phyloP scores from a whole-genome alignment of 2,888 invertebrate species.

The Autographa pulchrina region DNA sequence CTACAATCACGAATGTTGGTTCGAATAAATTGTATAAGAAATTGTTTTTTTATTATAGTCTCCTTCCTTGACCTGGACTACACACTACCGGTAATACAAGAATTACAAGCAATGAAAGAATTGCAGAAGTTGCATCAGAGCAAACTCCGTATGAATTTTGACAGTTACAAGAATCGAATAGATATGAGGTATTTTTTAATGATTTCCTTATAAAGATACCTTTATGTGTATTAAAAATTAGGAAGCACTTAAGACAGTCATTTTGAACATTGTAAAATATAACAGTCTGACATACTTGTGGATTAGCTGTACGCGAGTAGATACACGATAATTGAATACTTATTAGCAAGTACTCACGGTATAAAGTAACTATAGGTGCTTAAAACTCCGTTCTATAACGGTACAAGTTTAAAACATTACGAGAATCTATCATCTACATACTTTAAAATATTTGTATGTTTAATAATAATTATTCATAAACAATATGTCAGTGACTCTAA shows the following conservation, averaged over 20 bases:
- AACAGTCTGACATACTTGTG: constrained; percentile 1
- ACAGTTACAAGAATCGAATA: neutral
- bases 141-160: neutral
- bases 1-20: constrained; percentile 75
- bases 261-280: no score
- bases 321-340: neutral
- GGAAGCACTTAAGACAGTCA: no score
- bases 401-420: neutral
- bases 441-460: no score
- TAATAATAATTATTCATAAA: no score
- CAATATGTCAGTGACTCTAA: no score
- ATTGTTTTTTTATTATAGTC: constrained; percentile 64
- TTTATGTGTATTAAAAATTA: no score
- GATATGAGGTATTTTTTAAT: neutral
- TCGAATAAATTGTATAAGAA: constrained; percentile 79
- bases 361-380: no score
- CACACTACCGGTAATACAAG: neutral
- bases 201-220: neutral
- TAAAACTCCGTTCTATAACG: neutral
- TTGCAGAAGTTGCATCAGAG: neutral
- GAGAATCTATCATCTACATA: no score
- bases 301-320: neutral
- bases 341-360: neutral
- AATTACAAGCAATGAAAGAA: neutral
- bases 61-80: neutral